Evolutionary conservation across 2,797 vertebrate genomes (phyloP).

Genomic region (Rallus crepitans): DNA sequence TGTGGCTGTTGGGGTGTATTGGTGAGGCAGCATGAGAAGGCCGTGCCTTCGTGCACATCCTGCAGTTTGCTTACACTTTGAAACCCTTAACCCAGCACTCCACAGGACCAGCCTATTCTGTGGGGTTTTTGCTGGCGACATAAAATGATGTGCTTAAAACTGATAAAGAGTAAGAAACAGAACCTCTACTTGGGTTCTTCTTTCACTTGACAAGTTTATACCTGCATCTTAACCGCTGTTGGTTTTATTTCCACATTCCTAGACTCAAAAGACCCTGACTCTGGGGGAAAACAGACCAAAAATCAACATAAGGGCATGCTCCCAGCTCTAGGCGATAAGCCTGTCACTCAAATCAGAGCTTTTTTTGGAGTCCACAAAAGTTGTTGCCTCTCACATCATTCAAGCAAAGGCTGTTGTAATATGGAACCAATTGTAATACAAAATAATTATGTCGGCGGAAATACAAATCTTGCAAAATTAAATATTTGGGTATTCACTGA

Average conservation of each 20-base stretch:
- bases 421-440: background rate
- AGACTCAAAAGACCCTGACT: background rate
- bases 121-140: background rate
- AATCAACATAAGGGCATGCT: background rate
- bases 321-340: rapidly evolving
- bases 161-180: background rate
- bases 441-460: background rate
- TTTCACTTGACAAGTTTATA: background rate
- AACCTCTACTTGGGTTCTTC: background rate
- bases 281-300: background rate
- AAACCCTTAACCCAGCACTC: background rate
- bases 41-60: background rate
- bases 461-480: background rate
- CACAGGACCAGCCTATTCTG: background rate
- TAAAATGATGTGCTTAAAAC: background rate
- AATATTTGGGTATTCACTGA: background rate
- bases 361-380: background rate
- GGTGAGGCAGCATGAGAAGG: rapidly evolving
- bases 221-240: background rate
- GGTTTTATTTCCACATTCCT: background rate
- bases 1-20: no score
- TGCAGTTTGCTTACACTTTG: background rate
- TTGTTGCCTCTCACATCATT: background rate
- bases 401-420: background rate
- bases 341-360: background rate